Conservation (phyloP, 2,113 vertebrate genomes). For the Elephas maximus region DNA sequence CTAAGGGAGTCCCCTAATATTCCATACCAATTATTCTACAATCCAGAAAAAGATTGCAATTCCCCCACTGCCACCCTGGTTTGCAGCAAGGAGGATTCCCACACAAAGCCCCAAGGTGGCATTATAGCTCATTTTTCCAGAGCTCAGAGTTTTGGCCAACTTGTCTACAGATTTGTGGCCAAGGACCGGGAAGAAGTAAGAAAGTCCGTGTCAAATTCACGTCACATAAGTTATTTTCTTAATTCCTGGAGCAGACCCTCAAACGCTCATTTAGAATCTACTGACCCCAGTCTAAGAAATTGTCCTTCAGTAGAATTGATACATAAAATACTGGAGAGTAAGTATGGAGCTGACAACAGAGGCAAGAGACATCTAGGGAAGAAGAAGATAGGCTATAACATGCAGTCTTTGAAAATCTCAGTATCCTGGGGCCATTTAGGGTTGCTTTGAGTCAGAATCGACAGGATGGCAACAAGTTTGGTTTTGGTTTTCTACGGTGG, state of each 20-base stretch:
- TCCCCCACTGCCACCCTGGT: background rate
- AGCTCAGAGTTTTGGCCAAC: background rate
- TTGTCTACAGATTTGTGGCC: background rate
- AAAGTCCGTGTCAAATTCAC: background rate
- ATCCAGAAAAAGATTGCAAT: background rate
- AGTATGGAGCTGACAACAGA: background rate
- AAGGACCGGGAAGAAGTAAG: background rate
- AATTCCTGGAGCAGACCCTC: background rate
- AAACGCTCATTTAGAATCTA: background rate
- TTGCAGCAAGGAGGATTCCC: background rate
- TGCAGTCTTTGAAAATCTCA: background rate
- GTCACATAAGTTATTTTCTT: background rate
- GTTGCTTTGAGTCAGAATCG: too few species aligned
- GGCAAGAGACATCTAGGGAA: background rate
- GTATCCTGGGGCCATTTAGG: too few species aligned
- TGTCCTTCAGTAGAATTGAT: background rate
- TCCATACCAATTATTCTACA: background rate
- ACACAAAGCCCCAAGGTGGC: background rate
- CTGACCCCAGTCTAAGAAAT: background rate
- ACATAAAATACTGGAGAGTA: background rate
- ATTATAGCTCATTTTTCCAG: background rate
- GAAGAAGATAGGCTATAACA: background rate
- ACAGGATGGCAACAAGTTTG: too few species aligned
- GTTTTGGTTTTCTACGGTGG: too few species aligned
- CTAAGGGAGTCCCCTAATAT: background rate